phyloP scores from a whole-genome alignment of 2,113 vertebrate species.

The Sander lucioperca region DNA sequence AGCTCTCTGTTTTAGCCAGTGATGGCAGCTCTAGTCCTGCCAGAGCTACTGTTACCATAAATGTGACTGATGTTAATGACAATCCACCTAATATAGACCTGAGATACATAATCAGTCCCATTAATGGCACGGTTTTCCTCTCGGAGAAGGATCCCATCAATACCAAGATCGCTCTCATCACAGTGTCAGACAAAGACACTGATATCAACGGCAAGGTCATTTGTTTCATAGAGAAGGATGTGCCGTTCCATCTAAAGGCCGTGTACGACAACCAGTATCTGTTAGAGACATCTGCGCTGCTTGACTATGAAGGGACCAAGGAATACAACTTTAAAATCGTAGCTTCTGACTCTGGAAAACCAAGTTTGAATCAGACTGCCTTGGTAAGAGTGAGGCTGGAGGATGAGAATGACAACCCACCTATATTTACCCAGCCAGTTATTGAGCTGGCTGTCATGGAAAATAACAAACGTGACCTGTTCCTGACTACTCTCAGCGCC shows the following conservation, averaged over 20 bases:
- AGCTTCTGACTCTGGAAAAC: slow-evolving; percentile 97
- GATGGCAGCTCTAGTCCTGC: slow-evolving; percentile 97
- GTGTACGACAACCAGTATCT: slow-evolving; percentile 99
- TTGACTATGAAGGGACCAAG: slow-evolving; percentile 99
- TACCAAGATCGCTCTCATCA: slow-evolving; percentile 98
- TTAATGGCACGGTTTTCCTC: slow-evolving; percentile 98
- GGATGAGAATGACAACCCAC: slow-evolving; percentile 99
- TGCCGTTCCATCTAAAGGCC: slow-evolving; percentile 97
- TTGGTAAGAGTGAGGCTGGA: slow-evolving; percentile 96
- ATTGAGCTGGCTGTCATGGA: slow-evolving; percentile 98
- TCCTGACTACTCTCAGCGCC: slow-evolving; percentile 96
- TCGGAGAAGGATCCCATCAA: slow-evolving; percentile 99
- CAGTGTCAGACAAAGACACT: slow-evolving; percentile 98
- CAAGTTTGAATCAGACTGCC: slow-evolving; percentile 97
- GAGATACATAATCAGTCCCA: slow-evolving; percentile 98
- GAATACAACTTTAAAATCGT: slow-evolving; percentile 99
- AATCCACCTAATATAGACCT: slow-evolving; percentile 99
- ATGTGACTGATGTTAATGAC: slow-evolving; percentile 99
- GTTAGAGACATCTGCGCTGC: slow-evolving; percentile 95
- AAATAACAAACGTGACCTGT: slow-evolving; percentile 97
- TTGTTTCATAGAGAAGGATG: slow-evolving; percentile 98
- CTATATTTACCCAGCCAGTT: slow-evolving; percentile 98
- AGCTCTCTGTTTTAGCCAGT: slow-evolving; percentile 96
- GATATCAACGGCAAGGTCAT: slow-evolving; percentile 99
- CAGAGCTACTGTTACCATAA: slow-evolving; percentile 94